phyloP scores from a whole-genome alignment of 2,113 vertebrate genomes.

The Etheostoma spectabile region DNA sequence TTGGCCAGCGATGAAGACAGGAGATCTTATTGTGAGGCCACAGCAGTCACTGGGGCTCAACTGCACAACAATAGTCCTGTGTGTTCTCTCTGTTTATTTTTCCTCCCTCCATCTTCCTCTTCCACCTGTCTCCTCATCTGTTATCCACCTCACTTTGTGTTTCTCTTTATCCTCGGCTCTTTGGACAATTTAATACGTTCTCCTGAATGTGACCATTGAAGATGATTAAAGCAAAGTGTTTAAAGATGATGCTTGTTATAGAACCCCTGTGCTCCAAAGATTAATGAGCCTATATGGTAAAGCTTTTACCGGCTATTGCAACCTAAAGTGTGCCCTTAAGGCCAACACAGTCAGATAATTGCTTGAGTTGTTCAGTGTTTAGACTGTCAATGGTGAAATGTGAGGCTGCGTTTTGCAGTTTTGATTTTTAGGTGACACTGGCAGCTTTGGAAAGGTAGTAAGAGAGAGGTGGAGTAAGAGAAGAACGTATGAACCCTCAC shows the following conservation, averaged over 20 bases:
- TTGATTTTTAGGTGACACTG: slow-evolving; percentile 1
- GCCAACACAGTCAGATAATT: not conserved
- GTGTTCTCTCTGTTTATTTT: slow-evolving; percentile 67
- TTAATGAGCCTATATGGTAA: not conserved
- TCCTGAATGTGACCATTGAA: slow-evolving; percentile 30
- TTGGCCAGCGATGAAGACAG: slow-evolving; percentile 13
- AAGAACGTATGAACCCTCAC: slow-evolving; percentile 12
- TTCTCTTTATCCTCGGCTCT: slow-evolving; percentile 6
- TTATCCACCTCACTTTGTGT: slow-evolving; percentile 9
- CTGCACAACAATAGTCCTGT: slow-evolving; percentile 30
- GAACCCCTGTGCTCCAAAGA: slow-evolving; percentile 8
- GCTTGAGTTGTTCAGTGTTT: slow-evolving; percentile 14
- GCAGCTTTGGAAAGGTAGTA: not conserved
- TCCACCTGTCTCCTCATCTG: slow-evolving; percentile 34
- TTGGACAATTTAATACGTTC: not conserved
- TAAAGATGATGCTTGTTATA: not conserved
- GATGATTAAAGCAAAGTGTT: slow-evolving; percentile 41
- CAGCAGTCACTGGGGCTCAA: slow-evolving; percentile 39
- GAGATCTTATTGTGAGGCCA: slow-evolving; percentile 20
- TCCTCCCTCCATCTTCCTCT: slow-evolving; percentile 45
- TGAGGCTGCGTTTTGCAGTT: not conserved
- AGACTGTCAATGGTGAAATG: slow-evolving; percentile 1
- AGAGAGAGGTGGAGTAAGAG: slow-evolving; percentile 17
- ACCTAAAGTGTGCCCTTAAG: not conserved
- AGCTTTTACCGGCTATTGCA: not conserved